Base-by-base conservation (phyloP, 2,113 vertebrate genomes). In the Ceyx margarethae region DNA sequence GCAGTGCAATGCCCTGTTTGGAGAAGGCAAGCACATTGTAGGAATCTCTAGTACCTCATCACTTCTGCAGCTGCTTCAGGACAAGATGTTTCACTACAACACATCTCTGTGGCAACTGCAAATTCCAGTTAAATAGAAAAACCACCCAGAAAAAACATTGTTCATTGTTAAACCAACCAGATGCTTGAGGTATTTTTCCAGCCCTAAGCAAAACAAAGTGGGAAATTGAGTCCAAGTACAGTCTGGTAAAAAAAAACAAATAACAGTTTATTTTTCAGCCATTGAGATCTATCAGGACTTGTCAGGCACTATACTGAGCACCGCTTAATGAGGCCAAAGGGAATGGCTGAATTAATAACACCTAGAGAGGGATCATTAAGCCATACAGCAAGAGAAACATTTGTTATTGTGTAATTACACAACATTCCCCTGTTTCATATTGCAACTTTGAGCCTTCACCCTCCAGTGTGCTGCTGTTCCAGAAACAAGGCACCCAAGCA, bases 341-440 rank as follows among this genome's bases (percentile, higher is more conserved):
- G 86, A 92, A 90, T 69, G 77, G 62, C 58, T 87, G 78, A 71
- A 93, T 85, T 93, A 61, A 42, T 26, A 81, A 86, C 54, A 94
- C 50, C 37, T 81, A 90, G 54, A 89, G 53, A 46, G 26, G 3
- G 9, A 65, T 65, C 69, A 93, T 89, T 79, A 92, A 73, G 29
- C n/a, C 61, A 84, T 31, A 72, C 3, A 83, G 62, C 4, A 62
- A 66, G 12, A 85, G 19, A 65, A 81, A 37, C 54, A 69, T 76
- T 85, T 81, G 25, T 84, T 85, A 62, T 80, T 89, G 28, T 85
- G 83, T 72, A 79, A 79, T 91, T 78, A 86, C 90, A 81, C 54
- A 89, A 46, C 35, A 75, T 62, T 90, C 40, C 18, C 31, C 54
- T 42, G 61, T 61, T 71, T 77, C 56, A 60, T 48, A 51, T 7